Base-by-base conservation (phyloP, 2,797 vertebrate genomes). In the Margarornis squamiger region DNA sequence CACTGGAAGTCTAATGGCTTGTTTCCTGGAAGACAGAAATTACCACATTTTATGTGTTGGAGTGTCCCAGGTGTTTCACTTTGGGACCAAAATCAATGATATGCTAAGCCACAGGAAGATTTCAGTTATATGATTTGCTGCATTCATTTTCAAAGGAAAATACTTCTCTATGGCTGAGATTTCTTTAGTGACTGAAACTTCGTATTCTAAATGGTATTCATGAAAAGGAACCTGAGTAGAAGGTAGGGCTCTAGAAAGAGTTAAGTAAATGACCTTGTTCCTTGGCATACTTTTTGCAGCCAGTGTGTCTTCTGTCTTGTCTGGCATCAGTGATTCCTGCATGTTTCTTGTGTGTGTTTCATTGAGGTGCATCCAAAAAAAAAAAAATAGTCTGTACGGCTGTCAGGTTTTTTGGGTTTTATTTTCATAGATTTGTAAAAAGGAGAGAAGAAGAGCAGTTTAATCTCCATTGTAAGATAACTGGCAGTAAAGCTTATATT, bases 261-360 rank as follows among this genome's bases (percentile, higher is more conserved):
- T 12, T 1, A 4, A 49, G 65, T 45, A 73, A 92, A 52, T 67
- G 5, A 79, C 63, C 77, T 63, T n/a, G 8, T 49, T 93, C 43
- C 23, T 48, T 82, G 52, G 57, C 29, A 4, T 61, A 20, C 3
- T 30, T 78, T 77, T 70, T 86, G 83, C 57, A 78, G 30, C 41
- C 48, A 89, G 62, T 12, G 5, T 32, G 32, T 54, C 86, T 85
- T 55, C 43, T 65, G 24, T 89, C 71, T 85, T 77, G 54, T 63
- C 48, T 95, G 94, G 45, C 74, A 59, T 80, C 51, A 18, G 17
- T 61, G 54, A 36, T 88, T 93, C 22, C 74, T 95, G 41, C 54
- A 11, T 83, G 11, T 17, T 89, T 83, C 63, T 61, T 6, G 4
- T 49, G 23, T 73, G 22, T 63, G 43, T 51, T 92, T 89, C 65